Evolutionary conservation across 2,113 vertebrate species (phyloP).

Genomic region (Amblyopsis rosae): DNA sequence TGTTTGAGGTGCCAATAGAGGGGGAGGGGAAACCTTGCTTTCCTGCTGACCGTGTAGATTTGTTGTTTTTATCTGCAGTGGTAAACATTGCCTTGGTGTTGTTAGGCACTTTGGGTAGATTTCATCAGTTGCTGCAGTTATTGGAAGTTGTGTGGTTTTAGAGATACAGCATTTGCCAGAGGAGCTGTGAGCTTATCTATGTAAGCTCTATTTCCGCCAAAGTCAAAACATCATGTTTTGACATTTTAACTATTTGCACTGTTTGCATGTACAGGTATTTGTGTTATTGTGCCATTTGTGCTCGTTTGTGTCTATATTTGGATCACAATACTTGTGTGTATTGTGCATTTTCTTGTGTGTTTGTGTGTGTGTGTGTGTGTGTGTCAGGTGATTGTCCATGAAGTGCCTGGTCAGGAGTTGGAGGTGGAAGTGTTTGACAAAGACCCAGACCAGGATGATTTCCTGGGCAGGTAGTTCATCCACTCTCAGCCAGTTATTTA

Average conservation of each 20-base stretch:
- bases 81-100: conserved; percentile 7
- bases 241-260: conserved; percentile 43
- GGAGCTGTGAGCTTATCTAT: conserved; percentile 20
- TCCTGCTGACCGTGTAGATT: conserved; percentile 5
- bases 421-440: conserved; percentile 95
- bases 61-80: conserved; percentile 11
- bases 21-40: neutral
- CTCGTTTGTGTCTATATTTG: conserved; percentile 45
- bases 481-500: conserved; percentile 54
- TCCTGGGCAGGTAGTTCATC: conserved; percentile 87
- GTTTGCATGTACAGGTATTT: conserved; percentile 19
- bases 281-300: conserved; percentile 43
- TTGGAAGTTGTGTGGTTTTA: conserved; percentile 49
- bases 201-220: neutral
- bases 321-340: conserved; percentile 58
- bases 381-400: conserved; percentile 90
- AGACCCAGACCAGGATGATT: conserved; percentile 95
- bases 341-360: conserved; percentile 24
- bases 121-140: conserved; percentile 26
- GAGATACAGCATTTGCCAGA: conserved; percentile 29
- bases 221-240: conserved; percentile 15
- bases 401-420: conserved; percentile 93
- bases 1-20: conserved; percentile 83
- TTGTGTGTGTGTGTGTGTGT: conserved; percentile 28
- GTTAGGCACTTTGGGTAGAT: conserved; percentile 28